Evolutionary conservation across 2,888 invertebrate genomes (phyloP).

Genomic region (Athalia circularis): DNA sequence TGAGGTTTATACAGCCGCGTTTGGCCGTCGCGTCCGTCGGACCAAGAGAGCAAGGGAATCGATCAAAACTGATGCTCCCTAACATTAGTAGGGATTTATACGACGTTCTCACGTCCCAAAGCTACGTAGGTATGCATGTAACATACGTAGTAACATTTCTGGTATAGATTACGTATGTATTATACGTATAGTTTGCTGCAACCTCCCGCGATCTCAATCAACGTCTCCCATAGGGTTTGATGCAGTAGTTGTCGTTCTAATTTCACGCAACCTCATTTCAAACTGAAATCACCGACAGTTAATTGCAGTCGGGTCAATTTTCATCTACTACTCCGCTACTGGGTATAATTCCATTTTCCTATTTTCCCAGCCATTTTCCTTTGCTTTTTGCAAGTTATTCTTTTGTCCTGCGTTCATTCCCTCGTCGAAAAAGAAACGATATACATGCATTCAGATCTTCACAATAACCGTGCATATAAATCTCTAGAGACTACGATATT

Average conservation of each 20-base stretch:
- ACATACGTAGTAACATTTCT: background rate
- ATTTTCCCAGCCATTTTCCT: too few relatives aligned
- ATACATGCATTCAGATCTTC: too few relatives aligned
- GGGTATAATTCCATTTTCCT: too few relatives aligned
- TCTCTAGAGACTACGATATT: too few relatives aligned
- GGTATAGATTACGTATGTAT: too few relatives aligned
- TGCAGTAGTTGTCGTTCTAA: conserved; percentile 37
- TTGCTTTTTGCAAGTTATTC: too few relatives aligned
- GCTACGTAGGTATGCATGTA: background rate
- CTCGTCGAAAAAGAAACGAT: too few relatives aligned
- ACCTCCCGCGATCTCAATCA: conserved; percentile 38
- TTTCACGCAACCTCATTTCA: conserved; percentile 27
- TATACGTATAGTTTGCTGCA: background rate
- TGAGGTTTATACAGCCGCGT: background rate
- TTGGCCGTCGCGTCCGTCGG: background rate
- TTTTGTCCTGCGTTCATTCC: too few relatives aligned
- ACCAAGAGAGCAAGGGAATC: conserved; percentile 22
- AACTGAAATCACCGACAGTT: conserved; percentile 11
- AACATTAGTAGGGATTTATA: conserved; percentile 30
- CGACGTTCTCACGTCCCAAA: background rate
- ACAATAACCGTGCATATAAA: too few relatives aligned
- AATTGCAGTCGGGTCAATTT: background rate
- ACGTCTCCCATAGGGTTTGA: conserved; percentile 36
- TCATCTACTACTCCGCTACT: too few relatives aligned
- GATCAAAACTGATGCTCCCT: conserved; percentile 14